Conservation (phyloP, 2,797 vertebrate species). For the Typhlichthys subterraneus region DNA sequence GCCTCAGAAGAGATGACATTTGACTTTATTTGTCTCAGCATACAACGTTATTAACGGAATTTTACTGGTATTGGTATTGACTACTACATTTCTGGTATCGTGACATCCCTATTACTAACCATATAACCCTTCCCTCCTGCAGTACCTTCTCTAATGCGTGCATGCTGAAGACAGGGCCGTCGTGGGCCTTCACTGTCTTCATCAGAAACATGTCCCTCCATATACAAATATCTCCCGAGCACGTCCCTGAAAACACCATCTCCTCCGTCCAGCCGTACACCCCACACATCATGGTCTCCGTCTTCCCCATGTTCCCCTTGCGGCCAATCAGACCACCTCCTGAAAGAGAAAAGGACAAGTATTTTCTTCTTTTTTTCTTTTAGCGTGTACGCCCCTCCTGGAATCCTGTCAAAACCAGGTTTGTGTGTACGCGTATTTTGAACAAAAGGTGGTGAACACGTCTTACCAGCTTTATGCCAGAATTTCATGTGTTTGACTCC, state of each 20-base stretch:
- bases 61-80: too few species aligned
- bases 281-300: constrained; percentile 96
- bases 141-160: constrained; percentile 95
- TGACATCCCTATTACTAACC: not conserved
- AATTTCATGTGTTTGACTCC: constrained; percentile 98
- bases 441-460: not conserved
- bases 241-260: constrained; percentile 95
- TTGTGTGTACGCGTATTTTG: constrained; percentile 14
- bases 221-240: constrained; percentile 94
- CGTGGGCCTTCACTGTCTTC: constrained; percentile 97
- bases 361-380: not conserved
- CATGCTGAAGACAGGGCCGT: constrained; percentile 98
- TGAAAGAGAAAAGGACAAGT: constrained; percentile 54
- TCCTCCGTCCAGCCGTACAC: constrained; percentile 98
- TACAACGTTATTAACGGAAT: not conserved
- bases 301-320: constrained; percentile 92
- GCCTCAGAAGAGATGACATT: too few species aligned
- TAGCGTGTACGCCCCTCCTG: not conserved
- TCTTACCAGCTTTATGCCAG: constrained; percentile 95
- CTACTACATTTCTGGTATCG: too few species aligned
- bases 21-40: too few species aligned
- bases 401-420: constrained; percentile 10
- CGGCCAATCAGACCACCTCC: constrained; percentile 95
- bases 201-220: constrained; percentile 97
- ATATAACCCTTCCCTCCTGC: not conserved